Base-by-base conservation (phyloP, 1,140 invertebrate genomes). In the Drosophila mauritiana region DNA sequence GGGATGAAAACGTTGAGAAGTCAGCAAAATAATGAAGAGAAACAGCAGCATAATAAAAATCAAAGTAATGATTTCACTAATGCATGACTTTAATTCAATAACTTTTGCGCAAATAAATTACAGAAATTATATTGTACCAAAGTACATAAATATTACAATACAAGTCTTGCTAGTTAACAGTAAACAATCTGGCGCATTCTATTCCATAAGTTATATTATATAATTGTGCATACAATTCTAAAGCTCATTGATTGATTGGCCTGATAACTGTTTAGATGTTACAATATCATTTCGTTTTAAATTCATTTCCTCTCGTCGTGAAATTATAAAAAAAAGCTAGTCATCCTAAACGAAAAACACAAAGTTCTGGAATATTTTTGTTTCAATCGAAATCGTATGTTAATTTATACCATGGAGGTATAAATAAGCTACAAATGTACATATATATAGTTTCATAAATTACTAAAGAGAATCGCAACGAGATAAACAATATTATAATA, bases 401-500 rank as follows among this genome's bases (percentile, higher is more conserved):
- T 57, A 70, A 69, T 57, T 70, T 69, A 69, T 70, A 31, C 36
- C 4, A 4, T 12, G 10, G 3, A 11, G 8, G 36, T 37, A 37
- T 40, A 69, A 11, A 25, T 13, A 48, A 8, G 1, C 8, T 8
- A 8, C 27, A 31, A 55, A 54, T 56, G 25, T 58, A 45, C n/a
- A n/a, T n/a, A 45, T 22, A 20, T 31, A 40, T 25, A 40, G 22
- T 12, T 22, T 20, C 31, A 48, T 34, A 27, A 17, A 46, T 27
- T 31, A 36, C 20, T 46, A 31, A 2, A 5, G 4, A 34, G 39
- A n/a, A 2, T 55, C 13, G 22, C 15, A 55, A 25, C 54, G 54
- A 48, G 27, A 56, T 70, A 69, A 70, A 49, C 51, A 69, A 56
- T 36, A 70, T 70, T 69, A 69, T 49, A 48, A 69, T 56, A 57